phyloP scores from a whole-genome alignment of 2,888 invertebrate genomes.

The Drosophila histrio region DNA sequence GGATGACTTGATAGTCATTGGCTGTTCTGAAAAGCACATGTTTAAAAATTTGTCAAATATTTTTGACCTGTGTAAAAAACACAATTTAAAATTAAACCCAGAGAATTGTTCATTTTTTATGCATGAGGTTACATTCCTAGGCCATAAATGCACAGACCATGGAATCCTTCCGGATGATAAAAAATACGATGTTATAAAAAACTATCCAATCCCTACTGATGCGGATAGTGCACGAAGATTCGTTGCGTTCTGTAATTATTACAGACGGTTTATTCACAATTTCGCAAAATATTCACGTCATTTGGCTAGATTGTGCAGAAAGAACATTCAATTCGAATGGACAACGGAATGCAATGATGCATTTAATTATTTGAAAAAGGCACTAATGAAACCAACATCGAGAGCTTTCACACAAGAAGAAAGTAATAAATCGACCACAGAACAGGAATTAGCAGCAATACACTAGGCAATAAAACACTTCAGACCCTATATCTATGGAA shows the following conservation, averaged over 20 bases:
- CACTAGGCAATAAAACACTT: constrained; percentile 3
- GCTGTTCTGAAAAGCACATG: background rate
- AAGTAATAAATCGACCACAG: background rate
- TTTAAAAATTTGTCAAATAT: too few relatives aligned
- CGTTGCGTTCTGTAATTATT: too few relatives aligned
- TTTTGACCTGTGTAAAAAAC: background rate
- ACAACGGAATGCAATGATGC: too few relatives aligned
- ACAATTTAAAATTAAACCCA: background rate
- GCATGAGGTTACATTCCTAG: background rate
- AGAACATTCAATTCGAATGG: too few relatives aligned
- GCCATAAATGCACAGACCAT: background rate
- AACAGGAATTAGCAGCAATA: constrained; percentile 5
- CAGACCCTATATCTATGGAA: constrained; percentile 4
- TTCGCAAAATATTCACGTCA: constrained; percentile 2
- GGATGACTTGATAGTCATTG: background rate
- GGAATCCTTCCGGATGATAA: background rate
- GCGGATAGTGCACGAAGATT: background rate
- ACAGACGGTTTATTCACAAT: background rate
- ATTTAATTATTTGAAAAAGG: too few relatives aligned
- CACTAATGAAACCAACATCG: constrained; percentile 6
- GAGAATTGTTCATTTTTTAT: too few relatives aligned
- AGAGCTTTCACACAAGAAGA: background rate
- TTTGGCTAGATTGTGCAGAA: too few relatives aligned
- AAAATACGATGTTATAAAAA: background rate
- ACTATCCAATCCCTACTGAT: background rate